Conservation (phyloP, 2,797 vertebrate genomes). For the Micromesistius poutassou region DNA sequence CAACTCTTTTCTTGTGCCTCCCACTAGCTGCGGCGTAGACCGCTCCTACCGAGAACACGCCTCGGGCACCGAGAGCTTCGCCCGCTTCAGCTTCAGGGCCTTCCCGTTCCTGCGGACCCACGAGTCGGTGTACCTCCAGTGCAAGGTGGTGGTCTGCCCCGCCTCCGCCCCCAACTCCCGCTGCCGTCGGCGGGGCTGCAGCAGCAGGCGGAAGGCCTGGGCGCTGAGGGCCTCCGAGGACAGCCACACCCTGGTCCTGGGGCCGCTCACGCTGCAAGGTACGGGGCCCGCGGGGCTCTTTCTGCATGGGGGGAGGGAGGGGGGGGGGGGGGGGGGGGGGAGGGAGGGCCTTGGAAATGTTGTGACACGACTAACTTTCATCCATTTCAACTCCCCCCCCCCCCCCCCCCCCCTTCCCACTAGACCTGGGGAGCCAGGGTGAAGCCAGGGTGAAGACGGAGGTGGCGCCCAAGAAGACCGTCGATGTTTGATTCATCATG, state of each 20-base stretch:
- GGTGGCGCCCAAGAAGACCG: too few relatives aligned
- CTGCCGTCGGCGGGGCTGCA: slow-evolving; percentile 64
- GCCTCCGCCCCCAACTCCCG: slow-evolving; percentile 52
- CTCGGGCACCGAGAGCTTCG: too few relatives aligned
- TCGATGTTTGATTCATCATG: too few relatives aligned
- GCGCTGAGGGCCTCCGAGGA: too few relatives aligned
- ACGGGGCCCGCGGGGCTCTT: slow-evolving; percentile 6
- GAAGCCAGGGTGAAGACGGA: too few relatives aligned
- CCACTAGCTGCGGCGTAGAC: slow-evolving; percentile 75
- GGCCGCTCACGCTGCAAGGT: slow-evolving; percentile 71
- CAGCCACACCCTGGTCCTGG: slow-evolving; percentile 64
- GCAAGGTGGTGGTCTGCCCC: slow-evolving; percentile 74
- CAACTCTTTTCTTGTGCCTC: not conserved
- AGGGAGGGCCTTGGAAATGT: not conserved
- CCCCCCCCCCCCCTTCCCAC: slow-evolving; percentile 18
- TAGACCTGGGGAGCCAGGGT: slow-evolving; percentile 47
- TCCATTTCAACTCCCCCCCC: too few relatives aligned
- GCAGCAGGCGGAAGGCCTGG: slow-evolving; percentile 53
- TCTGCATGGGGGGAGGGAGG: not conserved
- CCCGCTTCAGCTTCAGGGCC: slow-evolving; percentile 72
- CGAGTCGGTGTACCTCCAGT: slow-evolving; percentile 72
- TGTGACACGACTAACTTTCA: not conserved
- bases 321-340: too few relatives aligned
- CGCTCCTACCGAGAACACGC: slow-evolving; percentile 52
- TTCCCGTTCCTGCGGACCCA: slow-evolving; percentile 77